Evolutionary conservation across 2,888 invertebrate species (phyloP).

Genomic region (Notodonta ziczac): DNA sequence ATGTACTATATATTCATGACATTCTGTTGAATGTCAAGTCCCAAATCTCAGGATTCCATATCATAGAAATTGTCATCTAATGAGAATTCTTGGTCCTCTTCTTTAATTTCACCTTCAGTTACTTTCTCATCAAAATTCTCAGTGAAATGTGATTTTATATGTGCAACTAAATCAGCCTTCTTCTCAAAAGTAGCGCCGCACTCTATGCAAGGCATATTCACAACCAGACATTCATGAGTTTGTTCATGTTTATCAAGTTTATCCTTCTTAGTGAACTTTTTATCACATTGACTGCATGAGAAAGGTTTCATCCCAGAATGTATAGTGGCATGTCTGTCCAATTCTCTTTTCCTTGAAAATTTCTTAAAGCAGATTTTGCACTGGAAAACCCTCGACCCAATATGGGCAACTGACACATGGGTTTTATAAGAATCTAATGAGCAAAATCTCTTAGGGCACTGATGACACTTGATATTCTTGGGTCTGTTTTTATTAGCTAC

Average conservation of each 20-base stretch:
- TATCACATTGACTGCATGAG: constrained; percentile 87
- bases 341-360: constrained; percentile 88
- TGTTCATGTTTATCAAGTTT: constrained; percentile 88
- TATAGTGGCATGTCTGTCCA: constrained; percentile 87
- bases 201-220: constrained; percentile 85
- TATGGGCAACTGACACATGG: constrained; percentile 81
- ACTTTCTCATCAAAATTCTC: constrained; percentile 77
- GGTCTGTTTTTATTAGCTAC: constrained; percentile 70
- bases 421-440: constrained; percentile 80
- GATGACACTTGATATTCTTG: constrained; percentile 81
- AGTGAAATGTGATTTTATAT: constrained; percentile 84
- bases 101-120: constrained; percentile 65
- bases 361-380: constrained; percentile 88
- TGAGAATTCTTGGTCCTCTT: constrained; percentile 68
- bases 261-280: constrained; percentile 88
- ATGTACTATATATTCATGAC: constrained; percentile 19
- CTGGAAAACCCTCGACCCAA: constrained; percentile 83
- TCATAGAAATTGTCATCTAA: constrained; percentile 74
- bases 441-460: constrained; percentile 80
- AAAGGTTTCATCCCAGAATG: constrained; percentile 89
- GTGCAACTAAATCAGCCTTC: constrained; percentile 84
- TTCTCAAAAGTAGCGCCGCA: constrained; percentile 86
- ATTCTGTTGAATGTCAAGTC: constrained; percentile 31
- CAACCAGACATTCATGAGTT: constrained; percentile 86
- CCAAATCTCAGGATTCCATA: constrained; percentile 65